Conservation (phyloP, 2,113 vertebrate genomes). For the Motacilla alba region DNA sequence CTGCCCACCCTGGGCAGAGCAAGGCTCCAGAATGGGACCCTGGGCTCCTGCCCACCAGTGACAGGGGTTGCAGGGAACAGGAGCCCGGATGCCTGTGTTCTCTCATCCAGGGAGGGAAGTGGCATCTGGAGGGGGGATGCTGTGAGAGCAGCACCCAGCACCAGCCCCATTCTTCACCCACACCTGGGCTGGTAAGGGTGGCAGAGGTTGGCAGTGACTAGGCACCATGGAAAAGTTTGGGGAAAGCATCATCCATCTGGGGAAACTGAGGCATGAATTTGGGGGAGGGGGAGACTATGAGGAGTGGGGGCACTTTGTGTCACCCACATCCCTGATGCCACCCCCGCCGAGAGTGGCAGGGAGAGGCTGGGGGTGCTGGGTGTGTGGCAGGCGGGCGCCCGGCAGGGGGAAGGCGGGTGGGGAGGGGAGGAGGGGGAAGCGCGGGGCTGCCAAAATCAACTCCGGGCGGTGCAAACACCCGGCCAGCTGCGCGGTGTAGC, state of each 20-base stretch:
- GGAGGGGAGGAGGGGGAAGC: constrained; percentile 1
- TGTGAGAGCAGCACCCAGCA: neutral
- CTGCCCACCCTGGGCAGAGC: neutral
- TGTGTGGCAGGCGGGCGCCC: neutral
- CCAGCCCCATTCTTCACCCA: neutral
- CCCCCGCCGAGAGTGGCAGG: accelerated
- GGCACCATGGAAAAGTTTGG: neutral
- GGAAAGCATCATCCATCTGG: neutral
- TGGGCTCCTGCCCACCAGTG: neutral
- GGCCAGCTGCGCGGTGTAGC: constrained; percentile 57
- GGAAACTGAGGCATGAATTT: neutral
- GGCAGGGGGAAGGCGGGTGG: neutral
- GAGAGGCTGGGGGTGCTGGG: neutral
- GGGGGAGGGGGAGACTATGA: accelerated
- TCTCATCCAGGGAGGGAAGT: neutral
- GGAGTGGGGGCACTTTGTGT: neutral
- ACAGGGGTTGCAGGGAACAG: neutral
- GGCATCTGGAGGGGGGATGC: too few relatives aligned
- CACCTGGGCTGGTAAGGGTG: neutral
- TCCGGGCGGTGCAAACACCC: constrained; percentile 51
- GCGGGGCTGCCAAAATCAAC: constrained; percentile 52
- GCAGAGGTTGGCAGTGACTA: neutral
- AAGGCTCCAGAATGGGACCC: neutral
- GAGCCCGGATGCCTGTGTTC: accelerated
- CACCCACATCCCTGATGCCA: neutral